phyloP scores from a whole-genome alignment of 2,113 vertebrate genomes.

The Bufo bufo region DNA sequence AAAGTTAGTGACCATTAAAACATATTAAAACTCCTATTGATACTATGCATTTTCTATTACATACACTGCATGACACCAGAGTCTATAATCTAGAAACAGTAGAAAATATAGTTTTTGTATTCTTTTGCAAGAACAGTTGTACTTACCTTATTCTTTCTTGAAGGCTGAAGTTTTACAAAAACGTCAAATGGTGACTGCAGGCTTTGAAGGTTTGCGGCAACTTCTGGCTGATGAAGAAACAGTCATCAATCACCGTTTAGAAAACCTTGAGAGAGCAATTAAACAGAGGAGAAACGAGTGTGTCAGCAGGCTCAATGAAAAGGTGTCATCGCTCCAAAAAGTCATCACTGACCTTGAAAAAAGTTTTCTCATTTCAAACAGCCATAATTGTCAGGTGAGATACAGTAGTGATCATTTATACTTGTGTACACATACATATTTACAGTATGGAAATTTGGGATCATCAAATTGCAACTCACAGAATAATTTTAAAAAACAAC shows the following conservation, averaged over 20 bases:
- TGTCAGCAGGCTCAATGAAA: neutral
- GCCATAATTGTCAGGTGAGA: neutral
- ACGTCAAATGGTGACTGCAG: slow-evolving; percentile 1
- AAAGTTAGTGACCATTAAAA: no score
- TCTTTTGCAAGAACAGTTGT: no score
- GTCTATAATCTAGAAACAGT: no score
- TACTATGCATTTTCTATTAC: no score
- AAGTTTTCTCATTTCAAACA: neutral
- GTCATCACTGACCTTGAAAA: slow-evolving; percentile 31
- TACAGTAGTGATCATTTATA: neutral
- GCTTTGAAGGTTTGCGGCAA: slow-evolving; percentile 31
- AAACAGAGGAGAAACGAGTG: slow-evolving; percentile 19
- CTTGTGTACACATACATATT: no score
- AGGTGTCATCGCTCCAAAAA: slow-evolving; percentile 20
- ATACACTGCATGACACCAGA: no score
- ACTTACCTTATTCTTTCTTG: neutral
- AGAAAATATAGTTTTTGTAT: no score
- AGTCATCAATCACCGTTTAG: slow-evolving; percentile 4
- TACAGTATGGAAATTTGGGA: no score
- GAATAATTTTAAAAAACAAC: no score
- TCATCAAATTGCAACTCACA: no score
- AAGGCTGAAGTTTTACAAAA: slow-evolving; percentile 33
- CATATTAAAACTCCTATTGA: no score
- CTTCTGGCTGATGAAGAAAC: slow-evolving; percentile 30
- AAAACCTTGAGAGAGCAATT: slow-evolving; percentile 16